Evolutionary conservation across 2,797 vertebrate species (phyloP).

Genomic region (Pangasius krempfi): DNA sequence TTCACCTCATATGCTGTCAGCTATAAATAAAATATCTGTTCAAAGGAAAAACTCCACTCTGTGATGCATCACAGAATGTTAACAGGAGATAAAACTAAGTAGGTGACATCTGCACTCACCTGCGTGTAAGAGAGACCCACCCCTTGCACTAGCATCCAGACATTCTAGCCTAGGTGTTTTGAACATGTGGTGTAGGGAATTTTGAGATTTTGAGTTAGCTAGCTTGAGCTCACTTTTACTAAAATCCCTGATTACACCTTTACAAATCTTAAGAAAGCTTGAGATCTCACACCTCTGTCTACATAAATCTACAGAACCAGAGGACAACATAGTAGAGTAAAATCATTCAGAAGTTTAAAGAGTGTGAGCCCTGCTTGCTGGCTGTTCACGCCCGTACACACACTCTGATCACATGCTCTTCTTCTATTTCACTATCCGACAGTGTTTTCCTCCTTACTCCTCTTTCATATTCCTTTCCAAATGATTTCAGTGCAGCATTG

Average conservation of each 20-base stretch:
- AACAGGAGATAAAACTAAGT: neutral
- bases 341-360: neutral
- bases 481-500: conserved; percentile 26
- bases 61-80: neutral
- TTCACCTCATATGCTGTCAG: neutral
- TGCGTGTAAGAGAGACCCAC: neutral
- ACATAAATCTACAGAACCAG: conserved; percentile 13
- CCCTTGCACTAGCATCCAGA: neutral
- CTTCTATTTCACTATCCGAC: neutral
- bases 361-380: neutral
- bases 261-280: neutral
- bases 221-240: neutral
- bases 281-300: neutral
- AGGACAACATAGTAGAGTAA: neutral
- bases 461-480: neutral
- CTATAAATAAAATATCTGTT: neutral
- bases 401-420: conserved; percentile 9
- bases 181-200: neutral
- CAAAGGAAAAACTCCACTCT: neutral
- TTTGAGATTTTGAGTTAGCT: neutral
- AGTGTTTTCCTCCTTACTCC: neutral
- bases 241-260: neutral
- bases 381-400: neutral
- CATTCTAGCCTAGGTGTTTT: neutral
- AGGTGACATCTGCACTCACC: neutral